Percentiles rank a stretch among this genome's conserved stretches.
phyloP scores from a whole-genome alignment of 1,140 invertebrate genomes.

The Ptiloglossa arizonensis region DNA sequence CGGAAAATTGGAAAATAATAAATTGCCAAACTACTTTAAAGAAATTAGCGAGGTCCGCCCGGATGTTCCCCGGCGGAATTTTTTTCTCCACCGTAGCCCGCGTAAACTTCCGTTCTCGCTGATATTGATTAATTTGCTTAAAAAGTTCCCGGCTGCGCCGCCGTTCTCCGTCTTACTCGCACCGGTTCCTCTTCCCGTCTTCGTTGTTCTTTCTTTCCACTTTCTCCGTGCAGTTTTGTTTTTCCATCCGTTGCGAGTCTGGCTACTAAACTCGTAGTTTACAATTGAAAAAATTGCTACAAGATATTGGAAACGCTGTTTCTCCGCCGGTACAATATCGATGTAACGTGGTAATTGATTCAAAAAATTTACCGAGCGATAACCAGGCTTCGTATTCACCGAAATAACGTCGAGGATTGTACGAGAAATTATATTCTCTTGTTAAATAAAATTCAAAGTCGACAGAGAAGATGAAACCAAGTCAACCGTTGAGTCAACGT shows the following conservation, averaged over 20 bases:
- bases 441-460: too few relatives aligned
- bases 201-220: constrained; percentile 18
- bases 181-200: constrained; percentile 1
- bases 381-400: too few relatives aligned
- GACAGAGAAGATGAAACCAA: too few relatives aligned
- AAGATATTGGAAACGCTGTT: background rate
- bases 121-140: constrained; percentile 76
- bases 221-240: constrained; percentile 43
- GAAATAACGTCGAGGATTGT: too few relatives aligned
- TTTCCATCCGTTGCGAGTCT: background rate
- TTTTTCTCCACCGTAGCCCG: constrained; percentile 39
- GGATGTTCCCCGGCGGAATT: constrained; percentile 65
- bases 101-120: constrained; percentile 70
- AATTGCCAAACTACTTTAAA: constrained; percentile 78
- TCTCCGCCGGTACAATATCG: background rate
- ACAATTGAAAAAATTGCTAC: background rate
- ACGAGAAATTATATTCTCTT: too few relatives aligned
- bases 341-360: too few relatives aligned
- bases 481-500: too few relatives aligned
- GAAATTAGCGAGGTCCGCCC: constrained; percentile 73
- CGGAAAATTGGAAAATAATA: constrained; percentile 77
- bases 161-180: constrained; percentile 33
- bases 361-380: too few relatives aligned
- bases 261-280: background rate
- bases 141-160: constrained; percentile 66